Evolutionary conservation across 2,888 invertebrate species (phyloP).

Genomic region (Dolichomitus sp.): DNA sequence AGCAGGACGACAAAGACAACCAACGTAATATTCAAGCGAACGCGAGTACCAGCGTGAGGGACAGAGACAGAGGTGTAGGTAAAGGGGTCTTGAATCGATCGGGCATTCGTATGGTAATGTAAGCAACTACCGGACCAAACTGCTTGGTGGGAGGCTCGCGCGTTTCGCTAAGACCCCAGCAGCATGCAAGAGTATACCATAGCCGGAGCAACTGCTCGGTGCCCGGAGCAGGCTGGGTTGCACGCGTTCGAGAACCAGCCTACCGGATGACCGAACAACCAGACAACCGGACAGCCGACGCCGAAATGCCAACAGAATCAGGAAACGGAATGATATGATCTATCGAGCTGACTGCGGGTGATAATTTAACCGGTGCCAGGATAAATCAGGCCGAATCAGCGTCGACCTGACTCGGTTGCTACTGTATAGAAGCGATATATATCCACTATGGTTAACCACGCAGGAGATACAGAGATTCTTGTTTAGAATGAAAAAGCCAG

Average conservation of each 20-base stretch:
- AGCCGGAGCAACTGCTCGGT: constrained; percentile 53
- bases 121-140: constrained; percentile 85
- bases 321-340: constrained; percentile 85
- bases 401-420: constrained; percentile 46
- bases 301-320: constrained; percentile 75
- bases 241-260: constrained; percentile 34
- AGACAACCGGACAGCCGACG: constrained; percentile 64
- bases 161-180: constrained; percentile 72
- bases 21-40: constrained; percentile 57
- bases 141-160: constrained; percentile 77
- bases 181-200: constrained; percentile 43
- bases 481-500: not conserved
- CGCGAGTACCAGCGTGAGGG: constrained; percentile 41
- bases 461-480: constrained; percentile 22
- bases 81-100: constrained; percentile 83
- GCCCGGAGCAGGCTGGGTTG: constrained; percentile 42
- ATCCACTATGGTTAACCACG: not conserved
- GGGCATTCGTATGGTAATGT: constrained; percentile 86
- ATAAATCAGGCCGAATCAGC: constrained; percentile 74
- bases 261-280: constrained; percentile 56
- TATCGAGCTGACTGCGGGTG: constrained; percentile 77
- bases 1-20: constrained; percentile 40
- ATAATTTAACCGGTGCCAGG: constrained; percentile 79
- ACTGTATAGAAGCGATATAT: constrained; percentile 22
- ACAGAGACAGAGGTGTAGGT: constrained; percentile 52